These are phyloP conservation scores for Cepaea hortensis DNA, from an alignment of 2,888 invertebrate species.

Conservation along the genomic window DNA sequence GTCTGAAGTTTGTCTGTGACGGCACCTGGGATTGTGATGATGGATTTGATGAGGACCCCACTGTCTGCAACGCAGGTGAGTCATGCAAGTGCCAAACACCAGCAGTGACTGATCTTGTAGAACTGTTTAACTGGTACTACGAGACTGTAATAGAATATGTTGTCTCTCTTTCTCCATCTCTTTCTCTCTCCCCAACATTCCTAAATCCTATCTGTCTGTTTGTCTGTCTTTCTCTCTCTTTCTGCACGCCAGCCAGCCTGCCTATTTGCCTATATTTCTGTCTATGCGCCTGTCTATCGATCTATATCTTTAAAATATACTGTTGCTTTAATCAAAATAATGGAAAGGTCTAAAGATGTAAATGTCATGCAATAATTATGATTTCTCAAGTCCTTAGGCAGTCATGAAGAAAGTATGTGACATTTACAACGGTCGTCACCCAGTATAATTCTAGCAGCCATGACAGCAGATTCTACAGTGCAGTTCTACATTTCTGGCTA, in stretches of 20 bases:
- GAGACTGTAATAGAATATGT: too few species aligned
- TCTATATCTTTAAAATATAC: background rate
- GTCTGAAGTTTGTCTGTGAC: constrained; percentile 72
- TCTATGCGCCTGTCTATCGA: background rate
- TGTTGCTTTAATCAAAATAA: too few species aligned
- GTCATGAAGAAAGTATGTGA: too few species aligned
- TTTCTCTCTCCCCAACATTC: background rate
- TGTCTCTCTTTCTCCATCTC: background rate
- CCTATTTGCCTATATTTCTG: background rate
- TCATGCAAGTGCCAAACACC: background rate
- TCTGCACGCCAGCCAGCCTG: background rate
- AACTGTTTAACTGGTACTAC: too few species aligned
- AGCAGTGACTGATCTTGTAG: background rate
- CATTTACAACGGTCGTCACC: too few species aligned
- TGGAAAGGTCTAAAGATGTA: too few species aligned
- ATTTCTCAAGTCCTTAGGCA: too few species aligned
- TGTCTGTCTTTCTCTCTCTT: constrained; percentile 18
- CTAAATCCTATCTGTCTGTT: constrained; percentile 18
- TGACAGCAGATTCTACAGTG: too few species aligned
- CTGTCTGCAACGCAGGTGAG: constrained; percentile 73
- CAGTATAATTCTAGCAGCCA: too few species aligned
- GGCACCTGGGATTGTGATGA: constrained; percentile 71
- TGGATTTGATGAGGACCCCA: constrained; percentile 72
- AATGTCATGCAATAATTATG: too few species aligned
- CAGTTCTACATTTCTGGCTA: too few species aligned